phyloP scores from a whole-genome alignment of 2,888 invertebrate species.

The Ashinkailepas kermadecensis region DNA sequence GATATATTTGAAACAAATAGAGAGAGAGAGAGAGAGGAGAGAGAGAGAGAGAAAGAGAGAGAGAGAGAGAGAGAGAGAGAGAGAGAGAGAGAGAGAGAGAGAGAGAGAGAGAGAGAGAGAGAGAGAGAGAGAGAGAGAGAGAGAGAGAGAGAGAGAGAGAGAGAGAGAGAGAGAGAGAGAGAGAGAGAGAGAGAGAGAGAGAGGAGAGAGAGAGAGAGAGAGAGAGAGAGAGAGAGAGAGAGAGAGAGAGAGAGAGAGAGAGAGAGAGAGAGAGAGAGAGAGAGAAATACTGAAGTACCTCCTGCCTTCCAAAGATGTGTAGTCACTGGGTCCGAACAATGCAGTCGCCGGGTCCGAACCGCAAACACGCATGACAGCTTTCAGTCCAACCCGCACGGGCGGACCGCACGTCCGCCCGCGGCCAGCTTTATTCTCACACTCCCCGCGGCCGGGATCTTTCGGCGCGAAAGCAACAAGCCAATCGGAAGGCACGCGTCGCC shows the following conservation, averaged over 20 bases:
- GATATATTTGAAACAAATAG: neutral
- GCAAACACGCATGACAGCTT: no score
- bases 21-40: slow-evolving; percentile 17
- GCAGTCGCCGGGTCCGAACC: no score
- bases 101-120: slow-evolving; percentile 5
- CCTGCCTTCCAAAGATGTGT: neutral
- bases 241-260: slow-evolving; percentile 25
- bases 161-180: neutral
- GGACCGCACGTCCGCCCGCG: no score
- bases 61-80: slow-evolving; percentile 8
- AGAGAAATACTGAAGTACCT: neutral
- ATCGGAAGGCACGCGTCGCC: no score
- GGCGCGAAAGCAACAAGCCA: no score
- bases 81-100: slow-evolving; percentile 6
- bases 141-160: neutral
- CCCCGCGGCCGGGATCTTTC: no score
- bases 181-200: neutral
- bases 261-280: slow-evolving; percentile 23
- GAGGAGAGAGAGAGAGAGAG: slow-evolving; percentile 16
- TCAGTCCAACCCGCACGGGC: no score
- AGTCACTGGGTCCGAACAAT: no score
- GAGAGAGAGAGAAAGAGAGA: neutral
- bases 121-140: slow-evolving; percentile 1
- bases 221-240: slow-evolving; percentile 26
- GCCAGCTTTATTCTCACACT: no score